These are phyloP conservation scores for Brachyalestes nurse DNA, from an alignment of 2,797 vertebrate genomes.

Conservation along the genomic window DNA sequence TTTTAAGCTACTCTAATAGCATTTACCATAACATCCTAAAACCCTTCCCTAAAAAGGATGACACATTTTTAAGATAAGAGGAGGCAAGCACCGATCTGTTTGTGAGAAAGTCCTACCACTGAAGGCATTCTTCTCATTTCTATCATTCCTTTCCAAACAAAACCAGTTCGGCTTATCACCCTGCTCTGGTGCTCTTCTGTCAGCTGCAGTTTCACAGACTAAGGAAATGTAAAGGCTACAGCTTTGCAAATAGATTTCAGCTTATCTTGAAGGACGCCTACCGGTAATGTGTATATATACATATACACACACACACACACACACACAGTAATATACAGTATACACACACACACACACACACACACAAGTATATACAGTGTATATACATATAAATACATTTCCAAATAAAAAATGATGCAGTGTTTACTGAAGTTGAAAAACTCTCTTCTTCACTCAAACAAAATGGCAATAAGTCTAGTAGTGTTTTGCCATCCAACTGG, in stretches of 20 bases:
- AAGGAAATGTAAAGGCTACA: background rate
- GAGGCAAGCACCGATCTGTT: background rate
- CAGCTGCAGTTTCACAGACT: background rate
- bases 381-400: too few species aligned
- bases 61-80: background rate
- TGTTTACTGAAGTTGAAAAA: too few species aligned
- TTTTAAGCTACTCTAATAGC: background rate
- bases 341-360: too few species aligned
- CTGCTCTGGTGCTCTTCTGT: background rate
- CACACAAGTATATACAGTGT: too few species aligned
- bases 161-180: background rate
- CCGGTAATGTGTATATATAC: background rate
- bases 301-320: too few species aligned
- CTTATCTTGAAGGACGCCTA: background rate
- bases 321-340: too few species aligned
- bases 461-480: too few species aligned
- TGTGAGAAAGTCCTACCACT: background rate
- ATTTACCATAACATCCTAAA: background rate
- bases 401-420: too few species aligned
- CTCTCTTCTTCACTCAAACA: too few species aligned
- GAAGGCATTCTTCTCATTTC: background rate
- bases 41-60: background rate
- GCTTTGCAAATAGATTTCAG: too few species aligned
- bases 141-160: constrained; percentile 1
- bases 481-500: too few species aligned